These are phyloP conservation scores for Manduca sexta DNA, from an alignment of 1,140 invertebrate species.

Conservation along the genomic window DNA sequence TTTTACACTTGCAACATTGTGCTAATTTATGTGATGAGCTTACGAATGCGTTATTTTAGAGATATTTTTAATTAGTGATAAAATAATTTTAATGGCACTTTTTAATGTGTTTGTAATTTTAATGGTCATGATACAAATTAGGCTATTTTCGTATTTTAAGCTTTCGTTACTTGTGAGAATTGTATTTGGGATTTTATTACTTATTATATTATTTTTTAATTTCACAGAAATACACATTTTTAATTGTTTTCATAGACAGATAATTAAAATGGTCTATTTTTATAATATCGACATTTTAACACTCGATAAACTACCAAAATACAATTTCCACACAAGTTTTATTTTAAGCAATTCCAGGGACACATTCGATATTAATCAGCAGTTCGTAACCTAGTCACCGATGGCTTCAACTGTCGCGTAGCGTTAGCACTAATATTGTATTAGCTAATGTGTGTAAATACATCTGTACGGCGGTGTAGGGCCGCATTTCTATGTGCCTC, in stretches of 20 bases:
- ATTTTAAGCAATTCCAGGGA: constrained; percentile 10
- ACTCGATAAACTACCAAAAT: no score
- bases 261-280: no score
- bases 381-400: constrained; percentile 57
- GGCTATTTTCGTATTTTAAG: constrained; percentile 23
- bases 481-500: constrained; percentile 62
- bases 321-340: background rate
- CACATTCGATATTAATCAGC: constrained; percentile 27
- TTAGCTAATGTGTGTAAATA: constrained; percentile 26
- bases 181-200: constrained; percentile 3
- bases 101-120: constrained; percentile 34
- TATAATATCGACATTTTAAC: no score
- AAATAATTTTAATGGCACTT: constrained; percentile 26
- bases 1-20: constrained; percentile 41
- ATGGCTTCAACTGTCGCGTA: constrained; percentile 36
- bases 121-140: constrained; percentile 41
- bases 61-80: constrained; percentile 20
- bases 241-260: background rate
- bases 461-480: constrained; percentile 38
- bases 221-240: background rate
- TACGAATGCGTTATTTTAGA: constrained; percentile 29
- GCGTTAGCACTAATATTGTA: constrained; percentile 36
- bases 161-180: constrained; percentile 20
- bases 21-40: constrained; percentile 44
- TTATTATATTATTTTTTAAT: constrained; percentile 2